These are phyloP conservation scores for Morone chrysops DNA, from an alignment of 2,113 vertebrate genomes.

Conservation along the genomic window DNA sequence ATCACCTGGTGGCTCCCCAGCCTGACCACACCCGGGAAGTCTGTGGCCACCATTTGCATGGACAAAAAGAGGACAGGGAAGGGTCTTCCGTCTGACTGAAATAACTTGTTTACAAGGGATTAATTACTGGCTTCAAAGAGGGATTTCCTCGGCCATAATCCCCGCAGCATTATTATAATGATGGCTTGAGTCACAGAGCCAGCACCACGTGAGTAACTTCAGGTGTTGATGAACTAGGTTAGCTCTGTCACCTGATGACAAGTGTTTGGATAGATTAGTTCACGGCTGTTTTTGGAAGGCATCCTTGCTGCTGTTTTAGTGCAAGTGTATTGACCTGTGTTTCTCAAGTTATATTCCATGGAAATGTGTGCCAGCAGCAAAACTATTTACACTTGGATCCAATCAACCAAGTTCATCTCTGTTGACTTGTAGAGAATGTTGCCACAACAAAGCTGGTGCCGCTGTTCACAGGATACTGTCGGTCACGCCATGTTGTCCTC, in stretches of 20 bases:
- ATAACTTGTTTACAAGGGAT: conserved; percentile 65
- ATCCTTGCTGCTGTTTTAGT: background rate
- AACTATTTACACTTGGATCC: conserved; percentile 78
- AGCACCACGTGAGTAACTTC: conserved; percentile 11
- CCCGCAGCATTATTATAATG: conserved; percentile 16
- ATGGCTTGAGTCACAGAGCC: conserved; percentile 6
- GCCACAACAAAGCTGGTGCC: conserved; percentile 79
- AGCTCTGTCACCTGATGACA: conserved; percentile 47
- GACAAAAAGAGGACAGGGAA: conserved; percentile 61
- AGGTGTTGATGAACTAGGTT: conserved; percentile 35
- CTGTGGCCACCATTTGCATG: conserved; percentile 83
- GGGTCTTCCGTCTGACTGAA: conserved; percentile 74
- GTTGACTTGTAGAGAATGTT: conserved; percentile 80
- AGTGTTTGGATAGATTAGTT: conserved; percentile 58
- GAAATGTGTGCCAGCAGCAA: conserved; percentile 64
- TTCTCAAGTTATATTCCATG: conserved; percentile 43
- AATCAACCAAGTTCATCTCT: conserved; percentile 77
- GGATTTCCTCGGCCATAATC: conserved; percentile 35
- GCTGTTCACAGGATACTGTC: conserved; percentile 70
- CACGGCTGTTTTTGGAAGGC: conserved; percentile 34
- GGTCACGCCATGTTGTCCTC: conserved; percentile 72
- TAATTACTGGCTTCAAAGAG: conserved; percentile 17
- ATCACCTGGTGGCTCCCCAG: conserved; percentile 79
- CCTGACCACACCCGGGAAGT: conserved; percentile 85
- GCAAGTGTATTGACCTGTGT: background rate